phyloP scores from a whole-genome alignment of 2,888 invertebrate genomes.

The Tillus elongatus region DNA sequence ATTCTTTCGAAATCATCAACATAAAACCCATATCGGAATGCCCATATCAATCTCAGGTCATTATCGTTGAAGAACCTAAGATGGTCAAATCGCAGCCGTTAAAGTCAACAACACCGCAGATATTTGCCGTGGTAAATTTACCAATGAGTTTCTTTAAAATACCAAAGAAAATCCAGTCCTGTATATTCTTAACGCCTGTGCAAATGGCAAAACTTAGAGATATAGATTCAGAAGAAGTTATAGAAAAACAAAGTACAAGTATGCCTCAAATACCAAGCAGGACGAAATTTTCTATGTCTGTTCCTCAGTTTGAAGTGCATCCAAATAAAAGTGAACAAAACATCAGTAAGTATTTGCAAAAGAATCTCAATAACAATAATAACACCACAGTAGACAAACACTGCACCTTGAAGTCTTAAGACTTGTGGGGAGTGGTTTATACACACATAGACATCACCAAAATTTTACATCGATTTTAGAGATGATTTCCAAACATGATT shows the following conservation, averaged over 20 bases:
- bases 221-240: background rate
- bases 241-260: background rate
- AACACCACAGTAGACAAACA: no score
- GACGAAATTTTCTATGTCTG: background rate
- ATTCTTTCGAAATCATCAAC: conserved; percentile 3
- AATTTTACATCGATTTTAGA: no score
- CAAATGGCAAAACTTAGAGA: background rate
- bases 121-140: background rate
- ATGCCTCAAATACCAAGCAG: background rate
- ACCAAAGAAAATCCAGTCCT: conserved; percentile 2
- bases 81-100: background rate
- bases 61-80: background rate
- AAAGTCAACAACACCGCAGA: background rate
- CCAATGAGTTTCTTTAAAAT: background rate
- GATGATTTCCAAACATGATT: no score
- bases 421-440: no score
- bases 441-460: no score
- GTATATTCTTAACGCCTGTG: background rate
- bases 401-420: no score
- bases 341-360: no score
- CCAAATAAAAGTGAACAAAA: no score
- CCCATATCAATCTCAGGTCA: background rate
- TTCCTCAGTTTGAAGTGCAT: no score
- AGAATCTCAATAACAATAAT: no score
- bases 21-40: background rate